These are phyloP conservation scores for Pocillopora damicornis DNA, from an alignment of 64 coral and sea anemone species.

Conservation along the genomic window DNA sequence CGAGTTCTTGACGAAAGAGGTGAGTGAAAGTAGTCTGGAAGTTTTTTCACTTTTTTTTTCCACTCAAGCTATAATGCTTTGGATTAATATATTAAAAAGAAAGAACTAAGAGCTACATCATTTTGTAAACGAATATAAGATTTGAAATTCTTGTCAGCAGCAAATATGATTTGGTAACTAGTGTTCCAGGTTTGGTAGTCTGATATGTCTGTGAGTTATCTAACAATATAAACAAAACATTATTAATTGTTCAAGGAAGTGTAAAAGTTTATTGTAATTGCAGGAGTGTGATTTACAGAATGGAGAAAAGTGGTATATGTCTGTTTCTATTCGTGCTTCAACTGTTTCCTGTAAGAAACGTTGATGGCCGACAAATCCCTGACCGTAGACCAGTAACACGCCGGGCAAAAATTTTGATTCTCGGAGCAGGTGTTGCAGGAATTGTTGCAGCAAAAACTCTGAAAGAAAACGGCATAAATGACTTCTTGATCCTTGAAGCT, in stretches of 20 bases:
- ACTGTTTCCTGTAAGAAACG: not conserved
- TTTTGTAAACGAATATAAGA: no score
- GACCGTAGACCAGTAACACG: not conserved
- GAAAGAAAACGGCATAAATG: constrained; percentile 20
- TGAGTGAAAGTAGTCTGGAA: not conserved
- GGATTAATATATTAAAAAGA: no score
- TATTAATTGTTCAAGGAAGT: no score
- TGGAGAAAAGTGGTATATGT: not conserved
- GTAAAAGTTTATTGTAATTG: no score
- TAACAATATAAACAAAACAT: no score
- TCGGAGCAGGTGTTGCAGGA: constrained; percentile 42
- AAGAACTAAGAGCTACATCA: no score
- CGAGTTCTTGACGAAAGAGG: not conserved
- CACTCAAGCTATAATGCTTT: no score
- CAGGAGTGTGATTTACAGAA: not conserved
- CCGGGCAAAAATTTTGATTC: constrained; percentile 48
- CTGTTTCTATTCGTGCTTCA: not conserved
- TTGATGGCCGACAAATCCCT: not conserved
- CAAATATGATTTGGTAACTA: no score
- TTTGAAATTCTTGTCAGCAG: no score
- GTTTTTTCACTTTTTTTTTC: no score
- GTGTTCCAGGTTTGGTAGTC: no score
- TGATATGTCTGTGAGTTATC: no score
- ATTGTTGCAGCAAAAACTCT: constrained; percentile 50
- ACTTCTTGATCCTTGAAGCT: constrained; percentile 58